Evolutionary conservation across 1,140 invertebrate species (phyloP), one percentile per base, ranked within the genome.

Genomic region (Papilio polyxenes): DNA sequence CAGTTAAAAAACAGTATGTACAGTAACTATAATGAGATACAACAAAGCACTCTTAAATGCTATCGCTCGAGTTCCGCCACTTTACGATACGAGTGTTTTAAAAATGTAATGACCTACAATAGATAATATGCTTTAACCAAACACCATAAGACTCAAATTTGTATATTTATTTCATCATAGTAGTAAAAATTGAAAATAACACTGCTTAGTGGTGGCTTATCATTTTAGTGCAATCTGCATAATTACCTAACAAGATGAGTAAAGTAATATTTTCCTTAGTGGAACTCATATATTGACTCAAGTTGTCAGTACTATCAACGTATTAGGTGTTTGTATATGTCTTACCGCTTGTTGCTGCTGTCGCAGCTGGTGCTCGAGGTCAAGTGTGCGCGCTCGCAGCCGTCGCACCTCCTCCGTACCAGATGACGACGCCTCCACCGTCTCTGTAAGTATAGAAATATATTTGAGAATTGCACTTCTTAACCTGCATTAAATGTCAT

Each of bases 371-470:
- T 93, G 92, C 78, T 95, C 93, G 31, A 94, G 82, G 69, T 94
- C 93, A 0, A 91, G 74, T 82, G 91, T 93, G 78, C 88, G 88
- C 77, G 95, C 90, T 78, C 96, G 95, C 23, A 98, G 92, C 83
- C 96, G 96, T 76, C 95, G 95, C 80, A 97, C 89, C 93, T 98
- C 97, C 62, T 95, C 95, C 85, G 97, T 96, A 10, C 96, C 96
- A 8, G 95, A 96, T 8, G 96, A 96, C 0, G 97, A 97, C 87
- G 98, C 98, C 87, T 98, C 97, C 76, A 98, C 96, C 1, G 97
- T 97, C 94, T 98, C 98, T 97, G 92, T 65, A 89, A 92, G 5
- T 72, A 44, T 56, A 75, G 11, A 72, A 80, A 44, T 44, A 44
- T 44, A 44, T 44, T 31, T 44, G 40, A 44, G 4, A 44, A 2